Percentiles rank a stretch among this genome's conserved stretches.
These are phyloP conservation scores for Gasterosteus aculeatus DNA, from an alignment of 2,113 vertebrate genomes.

Conservation along the genomic window DNA sequence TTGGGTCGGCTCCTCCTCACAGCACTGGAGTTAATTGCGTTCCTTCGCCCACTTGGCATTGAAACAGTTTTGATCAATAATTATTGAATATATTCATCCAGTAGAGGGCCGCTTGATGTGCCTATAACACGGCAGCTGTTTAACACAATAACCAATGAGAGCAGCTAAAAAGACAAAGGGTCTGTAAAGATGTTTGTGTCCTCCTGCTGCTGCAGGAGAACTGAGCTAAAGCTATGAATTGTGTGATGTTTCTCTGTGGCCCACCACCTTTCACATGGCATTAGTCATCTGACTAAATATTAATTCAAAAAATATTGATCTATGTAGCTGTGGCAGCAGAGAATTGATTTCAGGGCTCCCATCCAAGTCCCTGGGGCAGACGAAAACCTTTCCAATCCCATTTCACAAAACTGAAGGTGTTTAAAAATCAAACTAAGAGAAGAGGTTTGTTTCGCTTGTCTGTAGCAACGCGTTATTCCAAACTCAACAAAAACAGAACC, in stretches of 20 bases:
- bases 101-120: constrained; percentile 42
- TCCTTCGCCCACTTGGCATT: constrained; percentile 56
- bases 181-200: neutral
- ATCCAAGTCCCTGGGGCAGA: neutral
- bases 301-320: constrained; percentile 14
- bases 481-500: neutral
- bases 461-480: neutral
- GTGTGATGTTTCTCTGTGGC: neutral
- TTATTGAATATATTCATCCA: constrained; percentile 56
- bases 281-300: neutral
- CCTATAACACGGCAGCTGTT: constrained; percentile 43
- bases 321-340: neutral
- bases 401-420: constrained; percentile 2
- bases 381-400: constrained; percentile 4
- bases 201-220: neutral
- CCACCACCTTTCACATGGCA: neutral
- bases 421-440: neutral
- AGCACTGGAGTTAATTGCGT: constrained; percentile 42
- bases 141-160: constrained; percentile 19
- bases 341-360: neutral
- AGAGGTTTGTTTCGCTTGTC: neutral
- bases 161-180: constrained; percentile 10
- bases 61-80: constrained; percentile 48
- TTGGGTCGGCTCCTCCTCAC: constrained; percentile 24
- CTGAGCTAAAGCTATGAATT: neutral